Evolutionary conservation across 2,888 invertebrate genomes (phyloP).

Genomic region (Yponomeuta sedellus): DNA sequence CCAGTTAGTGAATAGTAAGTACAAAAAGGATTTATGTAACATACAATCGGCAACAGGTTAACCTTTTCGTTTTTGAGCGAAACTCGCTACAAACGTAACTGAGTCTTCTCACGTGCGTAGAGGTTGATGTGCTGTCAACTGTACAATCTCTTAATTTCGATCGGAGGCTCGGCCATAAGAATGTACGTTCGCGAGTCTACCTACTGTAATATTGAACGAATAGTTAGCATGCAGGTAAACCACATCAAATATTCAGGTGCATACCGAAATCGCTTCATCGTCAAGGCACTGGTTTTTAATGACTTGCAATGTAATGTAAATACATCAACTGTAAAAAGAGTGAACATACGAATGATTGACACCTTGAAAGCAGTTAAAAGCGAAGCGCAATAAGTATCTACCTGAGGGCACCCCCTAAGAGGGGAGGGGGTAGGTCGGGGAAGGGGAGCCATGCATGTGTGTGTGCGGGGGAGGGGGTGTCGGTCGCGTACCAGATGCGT

Average conservation of each 20-base stretch:
- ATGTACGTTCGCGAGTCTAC: no score
- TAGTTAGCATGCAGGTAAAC: slow-evolving; percentile 4
- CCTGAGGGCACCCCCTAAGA: slow-evolving; percentile 20
- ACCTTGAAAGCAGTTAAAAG: slow-evolving; percentile 17
- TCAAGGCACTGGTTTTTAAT: background rate
- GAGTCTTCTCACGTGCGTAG: no score
- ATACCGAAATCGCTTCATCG: slow-evolving; percentile 1
- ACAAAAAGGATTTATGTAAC: background rate
- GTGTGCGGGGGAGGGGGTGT: slow-evolving; percentile 23
- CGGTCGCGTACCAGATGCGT: slow-evolving; percentile 66
- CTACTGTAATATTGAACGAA: background rate
- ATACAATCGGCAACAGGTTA: no score
- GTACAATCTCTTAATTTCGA: no score
- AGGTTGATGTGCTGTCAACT: no score
- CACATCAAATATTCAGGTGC: background rate
- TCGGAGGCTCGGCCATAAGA: no score
- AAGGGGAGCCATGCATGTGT: slow-evolving; percentile 13
- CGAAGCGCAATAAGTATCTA: slow-evolving; percentile 37
- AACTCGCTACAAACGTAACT: no score
- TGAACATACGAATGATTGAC: slow-evolving; percentile 3
- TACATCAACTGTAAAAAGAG: background rate
- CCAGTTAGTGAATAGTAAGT: background rate
- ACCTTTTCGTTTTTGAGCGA: no score
- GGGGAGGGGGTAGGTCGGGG: slow-evolving; percentile 19
- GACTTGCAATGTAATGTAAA: background rate